Evolutionary conservation across 2,113 vertebrate species (phyloP).

Genomic region (Callopanchax toddi): DNA sequence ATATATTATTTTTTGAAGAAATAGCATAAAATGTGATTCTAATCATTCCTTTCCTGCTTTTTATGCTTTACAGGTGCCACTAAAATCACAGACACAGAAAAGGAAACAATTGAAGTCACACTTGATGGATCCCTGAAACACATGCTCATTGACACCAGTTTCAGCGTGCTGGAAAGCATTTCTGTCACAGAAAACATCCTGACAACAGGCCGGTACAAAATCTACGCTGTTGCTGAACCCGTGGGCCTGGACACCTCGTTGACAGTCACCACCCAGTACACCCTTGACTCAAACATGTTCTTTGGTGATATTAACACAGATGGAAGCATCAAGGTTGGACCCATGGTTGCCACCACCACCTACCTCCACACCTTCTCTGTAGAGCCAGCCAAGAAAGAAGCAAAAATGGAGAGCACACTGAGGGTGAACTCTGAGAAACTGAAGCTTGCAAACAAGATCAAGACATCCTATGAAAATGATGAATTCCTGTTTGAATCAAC

Average conservation of each 20-base stretch:
- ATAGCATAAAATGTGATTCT: neutral
- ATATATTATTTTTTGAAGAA: neutral
- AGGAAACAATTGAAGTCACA: slow-evolving; percentile 63
- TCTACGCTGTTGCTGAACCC: slow-evolving; percentile 69
- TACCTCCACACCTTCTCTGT: slow-evolving; percentile 77
- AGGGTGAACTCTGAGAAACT: slow-evolving; percentile 82
- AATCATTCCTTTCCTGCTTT: slow-evolving; percentile 24
- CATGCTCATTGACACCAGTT: slow-evolving; percentile 79
- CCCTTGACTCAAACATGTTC: slow-evolving; percentile 65
- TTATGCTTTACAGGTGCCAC: slow-evolving; percentile 78
- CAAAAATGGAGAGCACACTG: slow-evolving; percentile 80
- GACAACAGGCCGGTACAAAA: slow-evolving; percentile 72
- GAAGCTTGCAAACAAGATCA: slow-evolving; percentile 81
- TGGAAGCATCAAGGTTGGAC: slow-evolving; percentile 77
- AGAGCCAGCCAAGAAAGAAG: slow-evolving; percentile 70
- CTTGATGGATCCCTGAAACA: slow-evolving; percentile 81
- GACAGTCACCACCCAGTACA: slow-evolving; percentile 70
- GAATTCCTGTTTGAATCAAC: slow-evolving; percentile 77
- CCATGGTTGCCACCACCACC: slow-evolving; percentile 73
- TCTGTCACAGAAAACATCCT: slow-evolving; percentile 63
- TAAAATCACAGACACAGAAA: slow-evolving; percentile 72
- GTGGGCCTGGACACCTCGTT: slow-evolving; percentile 82
- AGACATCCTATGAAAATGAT: slow-evolving; percentile 72
- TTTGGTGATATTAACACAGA: slow-evolving; percentile 78
- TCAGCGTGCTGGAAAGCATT: slow-evolving; percentile 75